These are phyloP conservation scores for Hesperophylax magnus DNA, from an alignment of 1,140 invertebrate genomes.

Conservation along the genomic window DNA sequence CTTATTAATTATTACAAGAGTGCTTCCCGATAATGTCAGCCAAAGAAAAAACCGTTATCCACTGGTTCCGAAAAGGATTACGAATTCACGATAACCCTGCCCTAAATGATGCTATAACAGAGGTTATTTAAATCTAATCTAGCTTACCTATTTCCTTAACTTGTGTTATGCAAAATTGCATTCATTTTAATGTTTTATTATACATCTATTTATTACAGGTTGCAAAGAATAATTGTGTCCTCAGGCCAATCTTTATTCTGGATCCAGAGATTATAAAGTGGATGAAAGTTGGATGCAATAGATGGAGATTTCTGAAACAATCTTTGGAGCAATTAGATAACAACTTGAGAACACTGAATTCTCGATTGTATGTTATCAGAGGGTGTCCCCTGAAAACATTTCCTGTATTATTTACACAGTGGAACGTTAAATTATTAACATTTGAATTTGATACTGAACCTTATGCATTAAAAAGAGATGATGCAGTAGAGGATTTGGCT, in stretches of 20 bases:
- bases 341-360: conserved; percentile 71
- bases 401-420: conserved; percentile 76
- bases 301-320: conserved; percentile 80
- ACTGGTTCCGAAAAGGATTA: conserved; percentile 82
- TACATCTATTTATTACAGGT: conserved; percentile 61
- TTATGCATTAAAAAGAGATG: conserved; percentile 76
- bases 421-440: conserved; percentile 78
- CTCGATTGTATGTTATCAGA: conserved; percentile 76
- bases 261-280: conserved; percentile 77
- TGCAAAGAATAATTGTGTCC: conserved; percentile 65
- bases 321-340: conserved; percentile 77
- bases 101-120: conserved; percentile 72
- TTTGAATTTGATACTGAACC: conserved; percentile 82
- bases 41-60: conserved; percentile 65
- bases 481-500: conserved; percentile 74
- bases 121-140: conserved; percentile 60
- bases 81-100: conserved; percentile 82
- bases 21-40: background rate
- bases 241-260: conserved; percentile 79
- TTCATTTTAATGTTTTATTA: too few species aligned
- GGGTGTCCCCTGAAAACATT: conserved; percentile 77
- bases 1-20: too few species aligned
- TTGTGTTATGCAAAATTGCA: too few species aligned
- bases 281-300: conserved; percentile 76
- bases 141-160: too few species aligned